Conservation (phyloP, 2,888 invertebrate genomes). For the Macrosoma leucophasiata region DNA sequence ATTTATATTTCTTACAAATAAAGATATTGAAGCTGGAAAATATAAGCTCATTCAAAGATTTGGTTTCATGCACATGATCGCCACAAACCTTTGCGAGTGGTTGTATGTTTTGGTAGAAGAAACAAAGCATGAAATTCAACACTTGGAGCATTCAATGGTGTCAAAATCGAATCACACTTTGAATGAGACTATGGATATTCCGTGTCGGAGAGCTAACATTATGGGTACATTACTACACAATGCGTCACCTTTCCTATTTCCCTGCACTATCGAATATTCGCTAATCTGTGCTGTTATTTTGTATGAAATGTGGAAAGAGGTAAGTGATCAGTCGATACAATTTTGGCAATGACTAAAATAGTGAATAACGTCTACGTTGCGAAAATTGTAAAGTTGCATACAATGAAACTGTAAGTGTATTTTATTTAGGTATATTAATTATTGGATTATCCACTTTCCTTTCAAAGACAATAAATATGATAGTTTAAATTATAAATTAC, state of each 20-base stretch:
- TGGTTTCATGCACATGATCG: conserved; percentile 96
- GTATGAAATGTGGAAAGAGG: conserved; percentile 94
- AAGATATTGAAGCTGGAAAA: conserved; percentile 77
- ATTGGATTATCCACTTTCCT: too few relatives aligned
- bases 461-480: too few relatives aligned
- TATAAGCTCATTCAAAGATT: conserved; percentile 86
- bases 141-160: conserved; percentile 72
- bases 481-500: too few relatives aligned
- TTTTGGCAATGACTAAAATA: too few relatives aligned
- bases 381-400: too few relatives aligned
- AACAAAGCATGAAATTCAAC: conserved; percentile 90
- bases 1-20: conserved; percentile 94
- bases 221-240: conserved; percentile 83
- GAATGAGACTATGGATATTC: conserved; percentile 35
- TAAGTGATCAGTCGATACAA: conserved; percentile 34
- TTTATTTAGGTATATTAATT: too few relatives aligned
- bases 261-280: conserved; percentile 93
- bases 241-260: conserved; percentile 87
- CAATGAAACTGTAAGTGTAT: too few relatives aligned
- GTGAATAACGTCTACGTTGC: neutral
- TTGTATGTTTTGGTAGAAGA: conserved; percentile 90
- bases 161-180: conserved; percentile 26
- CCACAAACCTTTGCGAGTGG: conserved; percentile 96
- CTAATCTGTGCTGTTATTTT: conserved; percentile 92
- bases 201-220: conserved; percentile 78